These are phyloP conservation scores for Nebria salina DNA, from an alignment of 2,888 invertebrate species.

Conservation along the genomic window DNA sequence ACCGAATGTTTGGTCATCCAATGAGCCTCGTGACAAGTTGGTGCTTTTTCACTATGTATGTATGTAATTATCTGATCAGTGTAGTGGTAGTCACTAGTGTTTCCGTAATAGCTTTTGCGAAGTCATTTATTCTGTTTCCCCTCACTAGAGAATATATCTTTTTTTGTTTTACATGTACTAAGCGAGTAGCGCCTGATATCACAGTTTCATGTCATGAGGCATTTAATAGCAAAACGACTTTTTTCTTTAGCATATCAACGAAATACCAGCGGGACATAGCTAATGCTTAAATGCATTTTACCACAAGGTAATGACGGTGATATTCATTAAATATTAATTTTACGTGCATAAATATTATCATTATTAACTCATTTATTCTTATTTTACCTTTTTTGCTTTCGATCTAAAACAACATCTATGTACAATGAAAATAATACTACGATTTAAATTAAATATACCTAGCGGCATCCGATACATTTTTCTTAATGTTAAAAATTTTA, in stretches of 20 bases:
- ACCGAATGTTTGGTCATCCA: neutral
- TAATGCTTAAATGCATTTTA: neutral
- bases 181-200: neutral
- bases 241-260: conserved; percentile 20
- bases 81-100: conserved; percentile 38
- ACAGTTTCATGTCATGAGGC: neutral
- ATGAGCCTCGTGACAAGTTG: neutral
- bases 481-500: no score
- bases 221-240: conserved; percentile 29
- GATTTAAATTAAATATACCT: no score
- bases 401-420: no score
- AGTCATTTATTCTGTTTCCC: conserved; percentile 32
- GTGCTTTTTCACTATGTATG: neutral
- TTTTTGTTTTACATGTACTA: conserved; percentile 26
- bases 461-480: no score
- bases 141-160: conserved; percentile 20
- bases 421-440: no score
- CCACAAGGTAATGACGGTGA: neutral
- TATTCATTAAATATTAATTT: neutral
- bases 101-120: conserved; percentile 37
- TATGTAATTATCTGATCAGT: conserved; percentile 38
- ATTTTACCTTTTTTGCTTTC: conserved; percentile 10
- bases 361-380: neutral
- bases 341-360: neutral
- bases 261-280: neutral